These are phyloP conservation scores for Stichopus horrens DNA, from an alignment of 53 echinoderm and acorn worm genomes.

Conservation along the genomic window DNA sequence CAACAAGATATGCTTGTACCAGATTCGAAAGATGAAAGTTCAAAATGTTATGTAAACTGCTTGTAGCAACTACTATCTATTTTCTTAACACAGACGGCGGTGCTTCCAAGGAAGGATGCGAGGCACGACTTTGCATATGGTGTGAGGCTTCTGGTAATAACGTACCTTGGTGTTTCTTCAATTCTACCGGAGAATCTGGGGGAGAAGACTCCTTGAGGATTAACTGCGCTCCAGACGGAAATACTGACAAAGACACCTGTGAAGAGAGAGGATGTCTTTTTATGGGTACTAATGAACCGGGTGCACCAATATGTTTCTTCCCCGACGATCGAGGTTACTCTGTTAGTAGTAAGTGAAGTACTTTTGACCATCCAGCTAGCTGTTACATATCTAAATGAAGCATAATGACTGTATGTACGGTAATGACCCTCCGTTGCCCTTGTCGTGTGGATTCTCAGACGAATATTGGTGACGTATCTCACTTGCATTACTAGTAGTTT, in stretches of 20 bases:
- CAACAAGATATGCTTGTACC: neutral
- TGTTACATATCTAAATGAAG: no score
- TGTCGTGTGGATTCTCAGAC: no score
- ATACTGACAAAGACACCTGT: constrained; percentile 51
- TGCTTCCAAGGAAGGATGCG: constrained; percentile 53
- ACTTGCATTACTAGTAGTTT: no score
- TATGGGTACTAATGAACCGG: constrained; percentile 49
- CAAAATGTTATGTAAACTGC: neutral
- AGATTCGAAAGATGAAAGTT: neutral
- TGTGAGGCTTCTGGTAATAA: constrained; percentile 50
- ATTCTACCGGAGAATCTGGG: constrained; percentile 43
- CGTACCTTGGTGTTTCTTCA: constrained; percentile 75
- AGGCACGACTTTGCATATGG: constrained; percentile 64
- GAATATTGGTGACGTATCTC: no score
- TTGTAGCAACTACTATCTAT: neutral
- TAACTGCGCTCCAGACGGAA: constrained; percentile 65
- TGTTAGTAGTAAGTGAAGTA: constrained; percentile 52
- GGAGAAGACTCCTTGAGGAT: constrained; percentile 59
- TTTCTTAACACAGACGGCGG: constrained; percentile 43
- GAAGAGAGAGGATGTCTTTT: constrained; percentile 62
- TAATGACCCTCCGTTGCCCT: no score
- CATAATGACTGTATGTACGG: no score
- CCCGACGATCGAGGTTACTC: constrained; percentile 60
- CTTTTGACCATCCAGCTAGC: no score
- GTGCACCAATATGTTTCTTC: constrained; percentile 67